Conservation (phyloP, 2,797 vertebrate species). For the Vespertilio murinus region DNA sequence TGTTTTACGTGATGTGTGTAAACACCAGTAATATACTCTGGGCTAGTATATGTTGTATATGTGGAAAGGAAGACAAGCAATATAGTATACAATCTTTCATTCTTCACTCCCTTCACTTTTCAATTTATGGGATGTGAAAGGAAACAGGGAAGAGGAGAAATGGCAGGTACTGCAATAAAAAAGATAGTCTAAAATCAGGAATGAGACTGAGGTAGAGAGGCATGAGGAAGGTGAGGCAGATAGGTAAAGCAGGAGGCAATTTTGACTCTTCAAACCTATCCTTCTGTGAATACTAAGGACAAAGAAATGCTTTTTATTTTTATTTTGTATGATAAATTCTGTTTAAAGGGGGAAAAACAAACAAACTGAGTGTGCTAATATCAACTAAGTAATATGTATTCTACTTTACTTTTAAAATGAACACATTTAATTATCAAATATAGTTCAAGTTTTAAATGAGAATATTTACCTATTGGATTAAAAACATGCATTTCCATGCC, state of each 20-base stretch:
- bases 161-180: not conserved
- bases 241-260: not conserved
- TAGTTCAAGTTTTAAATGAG: slow-evolving; percentile 40
- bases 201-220: not conserved
- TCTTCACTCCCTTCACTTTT: not conserved
- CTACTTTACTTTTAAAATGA: slow-evolving; percentile 49
- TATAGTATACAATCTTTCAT: not conserved
- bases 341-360: slow-evolving; percentile 17
- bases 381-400: not conserved
- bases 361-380: not conserved
- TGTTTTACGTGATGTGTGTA: not conserved
- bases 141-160: not conserved
- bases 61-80: not conserved
- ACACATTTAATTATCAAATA: slow-evolving; percentile 25
- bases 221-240: not conserved
- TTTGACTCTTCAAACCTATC: not conserved
- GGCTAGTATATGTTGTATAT: not conserved
- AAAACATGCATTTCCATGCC: slow-evolving; percentile 91
- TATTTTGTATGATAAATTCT: not conserved
- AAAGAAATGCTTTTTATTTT: not conserved
- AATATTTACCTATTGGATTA: slow-evolving; percentile 90
- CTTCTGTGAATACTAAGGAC: not conserved
- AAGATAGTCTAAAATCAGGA: not conserved
- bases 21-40: not conserved
- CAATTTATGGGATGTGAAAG: not conserved